Conservation (phyloP, 2,888 invertebrate species). For the Eilema depressum region DNA sequence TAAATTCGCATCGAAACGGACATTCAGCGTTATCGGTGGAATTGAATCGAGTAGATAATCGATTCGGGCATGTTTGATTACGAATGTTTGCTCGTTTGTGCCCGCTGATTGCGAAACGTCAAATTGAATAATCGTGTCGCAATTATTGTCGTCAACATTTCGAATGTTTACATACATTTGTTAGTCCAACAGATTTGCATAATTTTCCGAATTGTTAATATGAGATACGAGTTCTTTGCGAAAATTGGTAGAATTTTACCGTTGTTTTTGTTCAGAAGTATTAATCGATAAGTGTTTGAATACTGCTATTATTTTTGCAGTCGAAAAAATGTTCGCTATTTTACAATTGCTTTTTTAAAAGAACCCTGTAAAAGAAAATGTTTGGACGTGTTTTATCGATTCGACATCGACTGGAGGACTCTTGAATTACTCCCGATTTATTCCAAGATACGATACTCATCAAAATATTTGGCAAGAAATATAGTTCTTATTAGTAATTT, state of each 20-base stretch:
- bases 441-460: no score
- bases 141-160: constrained; percentile 76
- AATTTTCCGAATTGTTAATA: constrained; percentile 50
- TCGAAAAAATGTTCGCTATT: no score
- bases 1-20: constrained; percentile 55
- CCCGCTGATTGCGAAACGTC: constrained; percentile 84
- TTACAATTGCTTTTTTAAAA: no score
- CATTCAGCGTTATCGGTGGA: constrained; percentile 54
- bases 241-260: constrained; percentile 34
- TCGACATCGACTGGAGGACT: no score
- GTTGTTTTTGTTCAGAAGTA: constrained; percentile 33
- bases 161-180: constrained; percentile 68
- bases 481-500: no score
- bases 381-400: no score
- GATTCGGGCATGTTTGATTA: constrained; percentile 79
- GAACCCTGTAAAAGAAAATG: no score
- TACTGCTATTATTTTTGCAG: not conserved
- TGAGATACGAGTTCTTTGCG: constrained; percentile 47
- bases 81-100: constrained; percentile 81
- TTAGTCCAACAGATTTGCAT: constrained; percentile 65
- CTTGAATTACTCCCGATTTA: no score
- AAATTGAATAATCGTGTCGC: constrained; percentile 83
- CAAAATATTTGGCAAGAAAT: no score
- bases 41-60: constrained; percentile 77
- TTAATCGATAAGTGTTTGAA: not conserved